Evolutionary conservation across 2,888 invertebrate genomes (phyloP), one percentile per base, ranked within the genome.

Genomic region (Prosapia bicincta): DNA sequence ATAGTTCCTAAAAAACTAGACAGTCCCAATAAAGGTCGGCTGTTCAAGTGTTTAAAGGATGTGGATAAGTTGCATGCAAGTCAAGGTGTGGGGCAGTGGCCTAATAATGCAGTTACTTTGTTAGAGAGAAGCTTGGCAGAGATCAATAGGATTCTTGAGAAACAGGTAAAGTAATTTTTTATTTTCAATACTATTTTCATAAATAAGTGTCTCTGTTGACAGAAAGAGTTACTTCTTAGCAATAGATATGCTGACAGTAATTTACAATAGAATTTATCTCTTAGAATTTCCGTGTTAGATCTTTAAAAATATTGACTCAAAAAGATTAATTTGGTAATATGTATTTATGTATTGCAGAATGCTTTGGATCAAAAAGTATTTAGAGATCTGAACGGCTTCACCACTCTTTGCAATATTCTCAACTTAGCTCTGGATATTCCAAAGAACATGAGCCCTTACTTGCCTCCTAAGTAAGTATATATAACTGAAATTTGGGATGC

Each of bases 321-420:
- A 28, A 28, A 3, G 3, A 13, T 38, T 38, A 38, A 38, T 13
- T 13, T 13, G 38, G 15, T 38, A 38, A 13, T 38, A 13, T 38
- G 38, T 78, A n/a, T n/a, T n/a, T 75, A 72, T 76, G 75, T 71
- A 74, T 82, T 83, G n/a, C 82, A 88, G 87, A 85, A 85, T 78
- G 80, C 83, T 2, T 81, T 84, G 20, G 88, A 89, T 81, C 88
- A 88, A 81, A 84, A 84, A 71, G 83, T 85, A 23, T 88, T 89
- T 79, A 84, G 85, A 74, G 82, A 84, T 7, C 82, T 88, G 13
- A 87, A 90, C 78, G 92, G 92, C 0, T 88, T 93, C 79, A 86
- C 87, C 3, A 88, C 89, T n/a, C 83, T 94, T 71, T 89, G 89
- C 0, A 89, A 90, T 80, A 83, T 94, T 77, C 83, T 94, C 24